Base-by-base conservation (phyloP, 2,888 invertebrate species). In the Homarus gammarus region DNA sequence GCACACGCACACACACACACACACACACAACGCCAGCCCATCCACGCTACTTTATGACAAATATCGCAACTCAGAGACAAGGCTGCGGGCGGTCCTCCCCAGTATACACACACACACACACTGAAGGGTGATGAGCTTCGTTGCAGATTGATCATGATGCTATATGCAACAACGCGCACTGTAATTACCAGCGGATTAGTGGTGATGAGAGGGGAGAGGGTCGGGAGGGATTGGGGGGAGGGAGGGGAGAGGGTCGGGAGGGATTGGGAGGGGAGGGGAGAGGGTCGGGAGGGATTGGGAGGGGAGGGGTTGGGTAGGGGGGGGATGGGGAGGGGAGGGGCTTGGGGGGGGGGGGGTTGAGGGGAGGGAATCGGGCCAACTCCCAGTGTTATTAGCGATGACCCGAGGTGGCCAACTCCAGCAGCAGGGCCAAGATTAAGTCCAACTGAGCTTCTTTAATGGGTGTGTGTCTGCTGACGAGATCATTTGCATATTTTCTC, bases 141-240 rank as follows among this genome's bases (percentile, higher is more conserved):
- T 56, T 56, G 56, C 56, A 56, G 56, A 56, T 56, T 56, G 56
- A 56, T 56, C 56, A 56, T 56, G 56, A 56, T 56, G 18, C 56
- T 56, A 56, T 18, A 56, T 56, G 56, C 56, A 56, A 56, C 56
- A 56, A 12, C 56, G 56, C 56, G 56, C 56, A 56, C 12, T 56
- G 18, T 18, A 56, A 56, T 56, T 56, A 56, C 56, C 18, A 12
- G 56, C 15, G 56, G 56, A 56, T 56, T 56, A 56, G 56, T 18
- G 56, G 56, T 56, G 56, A 56, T 56, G 56, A 56, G 56, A 15
- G 18, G 56, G 56, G 10, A 22, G 56, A 18, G 56, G n/a, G n/a
- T n/a, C n/a, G n/a, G n/a, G n/a, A n/a, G n/a, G n/a, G n/a, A n/a
- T n/a, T n/a, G n/a, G n/a, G n/a, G n/a, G n/a, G n/a, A n/a, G n/a